phyloP scores from a whole-genome alignment of 2,888 invertebrate genomes.

The Augiades crinisus region DNA sequence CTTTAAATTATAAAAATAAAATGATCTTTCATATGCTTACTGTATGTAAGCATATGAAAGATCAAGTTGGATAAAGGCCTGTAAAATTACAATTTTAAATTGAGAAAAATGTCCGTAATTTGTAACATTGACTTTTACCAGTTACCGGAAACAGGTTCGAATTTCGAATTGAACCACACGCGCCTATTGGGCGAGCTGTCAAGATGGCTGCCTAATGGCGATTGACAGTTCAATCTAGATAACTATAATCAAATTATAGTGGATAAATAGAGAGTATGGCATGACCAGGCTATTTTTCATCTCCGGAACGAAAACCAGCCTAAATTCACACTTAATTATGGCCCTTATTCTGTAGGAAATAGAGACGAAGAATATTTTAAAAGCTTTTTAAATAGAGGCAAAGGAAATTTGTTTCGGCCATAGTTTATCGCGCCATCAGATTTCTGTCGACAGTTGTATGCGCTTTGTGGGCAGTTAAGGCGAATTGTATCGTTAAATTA shows the following conservation, averaged over 20 bases:
- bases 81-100: not conserved
- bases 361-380: constrained; percentile 7
- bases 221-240: constrained; percentile 75
- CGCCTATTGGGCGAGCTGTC: constrained; percentile 40
- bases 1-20: too few species aligned
- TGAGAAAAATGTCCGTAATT: not conserved
- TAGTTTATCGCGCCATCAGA: constrained; percentile 47
- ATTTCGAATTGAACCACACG: constrained; percentile 4
- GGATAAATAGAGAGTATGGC: constrained; percentile 39
- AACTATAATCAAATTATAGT: constrained; percentile 62
- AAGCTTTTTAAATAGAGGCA: not conserved
- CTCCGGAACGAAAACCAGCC: not conserved
- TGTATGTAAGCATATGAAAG: too few species aligned
- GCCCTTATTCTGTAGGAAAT: constrained; percentile 18
- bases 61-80: too few species aligned
- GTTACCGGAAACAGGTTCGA: constrained; percentile 23
- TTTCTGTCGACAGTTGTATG: constrained; percentile 55
- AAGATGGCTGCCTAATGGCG: constrained; percentile 62
- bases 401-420: not conserved
- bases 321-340: constrained; percentile 16
- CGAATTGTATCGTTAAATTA: constrained; percentile 52
- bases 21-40: too few species aligned
- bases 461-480: constrained; percentile 49
- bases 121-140: not conserved
- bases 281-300: constrained; percentile 26